phyloP scores from a whole-genome alignment of 2,888 invertebrate genomes.

The Apamea anceps region DNA sequence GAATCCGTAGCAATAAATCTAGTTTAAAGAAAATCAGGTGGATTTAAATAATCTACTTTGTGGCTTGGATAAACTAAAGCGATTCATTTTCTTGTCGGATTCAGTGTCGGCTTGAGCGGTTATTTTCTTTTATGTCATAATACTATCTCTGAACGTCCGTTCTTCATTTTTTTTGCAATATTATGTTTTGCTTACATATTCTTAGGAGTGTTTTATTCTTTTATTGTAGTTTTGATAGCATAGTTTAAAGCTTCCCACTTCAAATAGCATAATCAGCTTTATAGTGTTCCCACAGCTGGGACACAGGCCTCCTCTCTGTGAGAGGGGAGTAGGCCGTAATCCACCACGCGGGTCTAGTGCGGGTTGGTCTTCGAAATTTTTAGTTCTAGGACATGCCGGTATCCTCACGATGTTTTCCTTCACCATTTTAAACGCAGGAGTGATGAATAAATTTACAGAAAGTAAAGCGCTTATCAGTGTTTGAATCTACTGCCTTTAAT shows the following conservation, averaged over 20 bases:
- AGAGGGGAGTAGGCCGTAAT: not conserved
- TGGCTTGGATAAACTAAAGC: conserved; percentile 20
- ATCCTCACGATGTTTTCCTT: not conserved
- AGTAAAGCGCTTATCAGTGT: no score
- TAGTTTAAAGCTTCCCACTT: not conserved
- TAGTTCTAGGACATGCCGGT: not conserved
- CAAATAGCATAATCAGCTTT: not conserved
- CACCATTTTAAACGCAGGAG: not conserved
- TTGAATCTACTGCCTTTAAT: no score
- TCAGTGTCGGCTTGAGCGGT: conserved; percentile 16
- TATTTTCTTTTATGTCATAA: conserved; percentile 29
- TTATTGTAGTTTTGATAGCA: no score
- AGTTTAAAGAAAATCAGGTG: conserved; percentile 47
- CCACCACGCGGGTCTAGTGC: not conserved
- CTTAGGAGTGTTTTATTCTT: not conserved
- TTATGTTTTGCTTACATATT: not conserved
- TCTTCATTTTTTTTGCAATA: not conserved
- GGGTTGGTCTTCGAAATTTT: not conserved
- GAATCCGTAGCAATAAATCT: conserved; percentile 30
- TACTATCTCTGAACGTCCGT: not conserved
- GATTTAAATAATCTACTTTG: conserved; percentile 43
- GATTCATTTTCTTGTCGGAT: conserved; percentile 39
- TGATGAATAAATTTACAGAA: no score
- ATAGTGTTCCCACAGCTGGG: not conserved
- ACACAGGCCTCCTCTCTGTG: not conserved